phyloP scores from a whole-genome alignment of 1,140 invertebrate genomes.

The Ceratina australensis region DNA sequence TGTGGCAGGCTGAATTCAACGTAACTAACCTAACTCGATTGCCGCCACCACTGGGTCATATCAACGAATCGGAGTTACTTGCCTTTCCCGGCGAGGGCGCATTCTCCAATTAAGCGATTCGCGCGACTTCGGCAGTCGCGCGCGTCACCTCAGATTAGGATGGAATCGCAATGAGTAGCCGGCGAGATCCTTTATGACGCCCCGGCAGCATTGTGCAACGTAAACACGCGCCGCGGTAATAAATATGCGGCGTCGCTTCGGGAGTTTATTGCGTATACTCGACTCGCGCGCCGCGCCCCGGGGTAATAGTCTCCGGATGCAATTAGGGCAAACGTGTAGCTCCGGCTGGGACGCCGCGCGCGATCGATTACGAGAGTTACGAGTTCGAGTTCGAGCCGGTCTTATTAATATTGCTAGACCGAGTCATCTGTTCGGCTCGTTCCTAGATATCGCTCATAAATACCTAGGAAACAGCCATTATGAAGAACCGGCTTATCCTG shows the following conservation, averaged over 20 bases:
- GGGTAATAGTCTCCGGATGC: not conserved
- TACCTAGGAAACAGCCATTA: too few relatives aligned
- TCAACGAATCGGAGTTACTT: conserved; percentile 71
- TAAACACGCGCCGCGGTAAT: conserved; percentile 5
- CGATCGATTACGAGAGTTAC: conserved; percentile 11
- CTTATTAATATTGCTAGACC: not conserved
- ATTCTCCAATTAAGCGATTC: conserved; percentile 59
- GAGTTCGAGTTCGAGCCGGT: not conserved
- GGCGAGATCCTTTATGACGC: conserved; percentile 15
- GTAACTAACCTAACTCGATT: conserved; percentile 75
- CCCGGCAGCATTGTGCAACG: not conserved
- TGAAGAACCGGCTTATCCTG: too few relatives aligned
- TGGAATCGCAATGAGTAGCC: conserved; percentile 15
- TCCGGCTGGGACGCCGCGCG: not conserved
- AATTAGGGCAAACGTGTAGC: conserved; percentile 4
- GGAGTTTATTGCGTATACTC: conserved; percentile 15
- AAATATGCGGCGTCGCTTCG: conserved; percentile 1
- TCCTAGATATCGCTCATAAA: too few relatives aligned
- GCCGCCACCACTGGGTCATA: conserved; percentile 67
- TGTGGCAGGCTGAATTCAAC: conserved; percentile 64
- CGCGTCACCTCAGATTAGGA: not conserved
- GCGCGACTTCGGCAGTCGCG: too few relatives aligned
- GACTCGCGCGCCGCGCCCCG: too few relatives aligned
- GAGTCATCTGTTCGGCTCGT: too few relatives aligned
- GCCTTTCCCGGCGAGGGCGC: conserved; percentile 60